Percentiles rank a stretch among this genome's conserved stretches.
phyloP scores from a whole-genome alignment of 2,797 vertebrate genomes.

The Crenuchus spilurus region DNA sequence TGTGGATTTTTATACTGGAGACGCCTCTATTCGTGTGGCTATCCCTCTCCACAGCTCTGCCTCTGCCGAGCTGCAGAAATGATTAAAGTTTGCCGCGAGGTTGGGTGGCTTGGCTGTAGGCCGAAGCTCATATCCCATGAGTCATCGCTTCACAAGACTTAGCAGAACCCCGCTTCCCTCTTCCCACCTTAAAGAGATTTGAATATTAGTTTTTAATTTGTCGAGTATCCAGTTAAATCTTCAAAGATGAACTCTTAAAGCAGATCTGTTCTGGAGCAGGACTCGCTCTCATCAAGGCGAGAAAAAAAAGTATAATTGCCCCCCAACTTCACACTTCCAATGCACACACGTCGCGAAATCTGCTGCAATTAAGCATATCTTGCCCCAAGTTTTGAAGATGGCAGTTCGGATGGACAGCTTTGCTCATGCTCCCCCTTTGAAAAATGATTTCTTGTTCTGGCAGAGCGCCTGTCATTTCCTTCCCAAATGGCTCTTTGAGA shows the following conservation, averaged over 20 bases:
- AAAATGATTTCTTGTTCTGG: conserved; percentile 83
- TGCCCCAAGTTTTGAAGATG: conserved; percentile 66
- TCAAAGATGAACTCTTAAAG: conserved; percentile 78
- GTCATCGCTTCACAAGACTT: conserved; percentile 55
- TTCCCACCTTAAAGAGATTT: conserved; percentile 77
- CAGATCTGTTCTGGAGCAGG: conserved; percentile 74
- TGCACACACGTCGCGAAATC: conserved; percentile 69
- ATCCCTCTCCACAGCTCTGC: conserved; percentile 34
- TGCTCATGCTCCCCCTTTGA: conserved; percentile 58
- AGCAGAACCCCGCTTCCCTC: conserved; percentile 59
- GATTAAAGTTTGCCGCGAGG: conserved; percentile 58
- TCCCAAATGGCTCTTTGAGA: conserved; percentile 74
- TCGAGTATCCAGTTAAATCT: conserved; percentile 75
- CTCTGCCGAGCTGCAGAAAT: conserved; percentile 59
- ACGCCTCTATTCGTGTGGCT: conserved; percentile 30
- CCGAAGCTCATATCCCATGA: conserved; percentile 60
- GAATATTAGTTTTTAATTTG: conserved; percentile 77
- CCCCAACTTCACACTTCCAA: conserved; percentile 60
- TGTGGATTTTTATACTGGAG: conserved; percentile 18
- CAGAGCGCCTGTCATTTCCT: conserved; percentile 74
- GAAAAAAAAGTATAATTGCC: conserved; percentile 68
- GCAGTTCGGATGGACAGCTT: conserved; percentile 50
- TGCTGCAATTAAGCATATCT: conserved; percentile 76
- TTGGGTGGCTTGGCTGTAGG: conserved; percentile 57
- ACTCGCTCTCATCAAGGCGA: conserved; percentile 74